Percentiles rank a stretch among this genome's conserved stretches.
These are phyloP conservation scores for Nomada ruficornis DNA, from an alignment of 2,888 invertebrate genomes.

Conservation along the genomic window DNA sequence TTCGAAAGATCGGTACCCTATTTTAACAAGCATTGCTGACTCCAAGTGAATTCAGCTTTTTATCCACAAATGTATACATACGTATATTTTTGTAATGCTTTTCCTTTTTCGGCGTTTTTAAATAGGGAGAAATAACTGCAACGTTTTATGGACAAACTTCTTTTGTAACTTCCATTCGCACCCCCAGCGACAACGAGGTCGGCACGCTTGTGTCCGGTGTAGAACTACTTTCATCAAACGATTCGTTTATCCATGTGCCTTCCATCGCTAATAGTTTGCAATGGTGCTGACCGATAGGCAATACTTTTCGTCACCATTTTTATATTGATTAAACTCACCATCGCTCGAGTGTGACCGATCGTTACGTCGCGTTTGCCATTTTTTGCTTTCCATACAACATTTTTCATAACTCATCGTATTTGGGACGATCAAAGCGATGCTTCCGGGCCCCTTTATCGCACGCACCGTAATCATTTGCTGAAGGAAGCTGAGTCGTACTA, in stretches of 20 bases:
- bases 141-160: constrained; percentile 32
- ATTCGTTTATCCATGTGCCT: constrained; percentile 21
- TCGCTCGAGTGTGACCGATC: background rate
- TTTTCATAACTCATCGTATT: no score
- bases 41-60: constrained; percentile 38
- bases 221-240: constrained; percentile 41
- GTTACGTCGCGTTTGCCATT: background rate
- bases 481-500: constrained; percentile 23
- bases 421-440: constrained; percentile 11
- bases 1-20: constrained; percentile 48
- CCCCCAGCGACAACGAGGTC: constrained; percentile 19
- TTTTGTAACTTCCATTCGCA: constrained; percentile 39
- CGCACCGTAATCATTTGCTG: constrained; percentile 25
- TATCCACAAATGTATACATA: constrained; percentile 54
- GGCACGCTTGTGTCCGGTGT: constrained; percentile 40
- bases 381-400: no score
- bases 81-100: constrained; percentile 57
- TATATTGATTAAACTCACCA: background rate
- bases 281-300: constrained; percentile 37
- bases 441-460: constrained; percentile 30
- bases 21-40: constrained; percentile 47
- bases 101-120: constrained; percentile 15
- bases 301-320: constrained; percentile 4
- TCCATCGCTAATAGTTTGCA: constrained; percentile 53
- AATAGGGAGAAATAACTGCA: constrained; percentile 16